These are phyloP conservation scores for Cenopis cana DNA, from an alignment of 2,888 invertebrate genomes.

Conservation along the genomic window DNA sequence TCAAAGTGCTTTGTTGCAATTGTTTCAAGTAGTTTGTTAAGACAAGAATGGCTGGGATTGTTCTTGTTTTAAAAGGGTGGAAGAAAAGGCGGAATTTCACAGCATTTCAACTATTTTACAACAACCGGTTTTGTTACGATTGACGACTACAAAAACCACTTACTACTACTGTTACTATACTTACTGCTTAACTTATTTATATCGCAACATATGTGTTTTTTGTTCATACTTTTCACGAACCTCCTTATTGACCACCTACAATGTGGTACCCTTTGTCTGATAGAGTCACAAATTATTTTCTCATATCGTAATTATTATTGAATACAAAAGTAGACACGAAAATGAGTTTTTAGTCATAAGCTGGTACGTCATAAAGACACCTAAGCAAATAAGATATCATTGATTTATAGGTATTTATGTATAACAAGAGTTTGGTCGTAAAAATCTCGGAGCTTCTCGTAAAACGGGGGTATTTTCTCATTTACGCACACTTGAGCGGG, in stretches of 20 bases:
- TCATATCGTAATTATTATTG: too few relatives aligned
- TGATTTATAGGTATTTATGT: slow-evolving; percentile 38
- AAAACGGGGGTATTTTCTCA: slow-evolving; percentile 64
- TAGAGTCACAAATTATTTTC: too few relatives aligned
- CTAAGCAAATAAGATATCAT: slow-evolving; percentile 19
- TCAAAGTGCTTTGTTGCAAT: slow-evolving; percentile 33
- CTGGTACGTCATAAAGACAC: not conserved
- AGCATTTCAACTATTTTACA: not conserved
- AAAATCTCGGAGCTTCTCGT: slow-evolving; percentile 61
- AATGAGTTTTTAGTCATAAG: not conserved
- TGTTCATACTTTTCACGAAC: too few relatives aligned
- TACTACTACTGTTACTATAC: too few relatives aligned
- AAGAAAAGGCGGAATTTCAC: not conserved
- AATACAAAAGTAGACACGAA: not conserved
- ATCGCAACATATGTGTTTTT: too few relatives aligned
- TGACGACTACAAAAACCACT: not conserved
- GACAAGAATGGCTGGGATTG: slow-evolving; percentile 15
- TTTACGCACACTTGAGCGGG: slow-evolving; percentile 62
- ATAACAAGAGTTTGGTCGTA: slow-evolving; percentile 52
- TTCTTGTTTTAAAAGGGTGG: not conserved
- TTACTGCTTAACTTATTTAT: too few relatives aligned
- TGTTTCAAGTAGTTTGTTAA: slow-evolving; percentile 31
- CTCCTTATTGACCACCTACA: too few relatives aligned
- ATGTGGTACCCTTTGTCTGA: too few relatives aligned
- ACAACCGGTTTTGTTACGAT: not conserved